Base-by-base conservation (phyloP, 30 jellyfish, hydroid and myxozoan species). In the Sanderia malayensis region DNA sequence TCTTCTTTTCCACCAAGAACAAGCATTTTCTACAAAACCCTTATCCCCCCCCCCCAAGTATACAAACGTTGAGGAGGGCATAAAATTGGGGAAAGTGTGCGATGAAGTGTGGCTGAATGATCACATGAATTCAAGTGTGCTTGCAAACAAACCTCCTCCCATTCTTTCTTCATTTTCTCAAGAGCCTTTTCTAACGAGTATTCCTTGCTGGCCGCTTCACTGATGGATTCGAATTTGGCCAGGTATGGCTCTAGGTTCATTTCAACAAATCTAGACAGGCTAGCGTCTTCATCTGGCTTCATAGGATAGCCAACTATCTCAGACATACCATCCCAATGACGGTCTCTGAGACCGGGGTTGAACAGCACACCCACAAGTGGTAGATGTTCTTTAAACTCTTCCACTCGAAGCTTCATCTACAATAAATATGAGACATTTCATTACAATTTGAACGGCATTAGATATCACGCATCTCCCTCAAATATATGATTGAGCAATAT, bases 121-220 rank as follows among this genome's bases (percentile, higher is more conserved):
- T n/a, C n/a, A n/a, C n/a, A n/a, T n/a, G n/a, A n/a, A n/a, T n/a
- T n/a, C n/a, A n/a, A n/a, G n/a, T n/a, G n/a, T n/a, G n/a, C n/a
- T n/a, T 20, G 18, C 23, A 60, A 7, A 25, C 73, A 20, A 31
- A 92, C 99, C 87, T 92, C 99, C 25, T 69, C 87, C 99, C 99
- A 92, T 80, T 92, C 99, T 61, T 63, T 73, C 73, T 41, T 71
- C 99, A 92, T 92, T 65, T 85, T 92, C 63, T 92, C 96, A 47
- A 92, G 68, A 32, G 99, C 99, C 46, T 92, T 92, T 49, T 92
- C 99, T 74, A 92, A 70, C 1, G 99, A 84, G 55, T 71, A 92
- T 45, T 92, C 99, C 76, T 85, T 92, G 74, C 99, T 85, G 11
- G 99, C 99, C n/a, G 99, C 99, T 79, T 92, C 99, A 86, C 95